Evolutionary conservation across 2,888 invertebrate genomes (phyloP), one percentile per base, ranked within the genome.

Genomic region (Acrobasis suavella): DNA sequence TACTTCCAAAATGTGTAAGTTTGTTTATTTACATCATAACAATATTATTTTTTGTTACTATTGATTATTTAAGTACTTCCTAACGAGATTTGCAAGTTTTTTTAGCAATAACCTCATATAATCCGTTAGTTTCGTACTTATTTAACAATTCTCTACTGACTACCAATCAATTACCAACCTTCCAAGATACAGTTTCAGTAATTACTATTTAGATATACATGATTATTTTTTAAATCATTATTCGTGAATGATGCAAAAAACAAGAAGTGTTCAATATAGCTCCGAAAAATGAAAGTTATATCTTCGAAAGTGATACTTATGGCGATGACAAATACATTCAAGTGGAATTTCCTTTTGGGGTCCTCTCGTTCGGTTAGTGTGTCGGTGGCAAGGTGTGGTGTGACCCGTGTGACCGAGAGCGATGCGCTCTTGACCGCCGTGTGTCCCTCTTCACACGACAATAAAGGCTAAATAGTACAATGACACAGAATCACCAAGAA

Each of bases 291-390:
- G 56, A 56, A 56, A 56, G 56, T 56, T 17, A 42, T 14, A 16
- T 16, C 17, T 12, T 63, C 59, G 68, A 71, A 67, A 63, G 55
- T 64, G 56, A 56, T 22, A 42, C 16, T 42, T 14, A 39, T 17
- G 9, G 32, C 14, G 56, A 42, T 22, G 46, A 56, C 56, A 56
- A 56, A 56, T 55, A 55, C n/a, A 12, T 3, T 5, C 16, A 0
- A 39, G 39, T 38, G 38, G 62, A 63, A 60, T 66, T 67, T 65
- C 74, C 75, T 65, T 74, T 65, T 60, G 54, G 64, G 64, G 56
- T 56, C 58, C 64, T 64, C 60, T 68, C 65, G 60, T 22, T 62
- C 69, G 76, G 75, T 74, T 72, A 74, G 69, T 75, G 68, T 76
- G 75, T 72, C 76, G 32, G 42, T 62, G 42, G 17, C 56, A 3